Percentiles rank a stretch among this genome's conserved stretches.
Conservation (phyloP, 2,797 vertebrate genomes). For the Aeoliscus strigatus region DNA sequence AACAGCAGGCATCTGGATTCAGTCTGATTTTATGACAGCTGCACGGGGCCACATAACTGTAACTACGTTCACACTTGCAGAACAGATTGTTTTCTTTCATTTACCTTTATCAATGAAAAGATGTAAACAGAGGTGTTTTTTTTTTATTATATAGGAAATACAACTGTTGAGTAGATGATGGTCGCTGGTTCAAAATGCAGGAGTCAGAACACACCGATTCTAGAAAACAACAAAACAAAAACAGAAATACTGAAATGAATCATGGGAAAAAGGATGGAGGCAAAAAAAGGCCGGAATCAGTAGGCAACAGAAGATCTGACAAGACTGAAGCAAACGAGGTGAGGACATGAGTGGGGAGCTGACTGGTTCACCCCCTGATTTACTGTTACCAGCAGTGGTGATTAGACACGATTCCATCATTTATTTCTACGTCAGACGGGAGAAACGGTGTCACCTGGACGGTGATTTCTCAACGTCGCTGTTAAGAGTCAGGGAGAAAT, state of each 20-base stretch:
- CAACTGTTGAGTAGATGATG: too few relatives aligned
- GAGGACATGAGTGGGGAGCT: too few relatives aligned
- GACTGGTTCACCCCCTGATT: not conserved
- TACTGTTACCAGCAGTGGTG: not conserved
- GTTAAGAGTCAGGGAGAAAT: conserved; percentile 6
- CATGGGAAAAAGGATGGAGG: too few relatives aligned
- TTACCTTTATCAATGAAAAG: conserved; percentile 4
- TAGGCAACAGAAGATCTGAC: too few relatives aligned
- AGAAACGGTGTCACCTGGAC: not conserved
- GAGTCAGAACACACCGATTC: too few relatives aligned
- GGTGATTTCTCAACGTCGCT: conserved; percentile 1
- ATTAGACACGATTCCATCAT: not conserved
- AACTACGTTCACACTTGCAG: not conserved
- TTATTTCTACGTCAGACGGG: conserved; percentile 1
- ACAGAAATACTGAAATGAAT: too few relatives aligned
- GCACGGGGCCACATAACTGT: not conserved
- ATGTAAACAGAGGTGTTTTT: not conserved
- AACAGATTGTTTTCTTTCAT: not conserved
- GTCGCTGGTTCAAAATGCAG: too few relatives aligned
- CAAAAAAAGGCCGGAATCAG: too few relatives aligned
- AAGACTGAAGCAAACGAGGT: too few relatives aligned
- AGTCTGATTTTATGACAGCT: not conserved
- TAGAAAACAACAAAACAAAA: too few relatives aligned
- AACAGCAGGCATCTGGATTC: conserved; percentile 6
- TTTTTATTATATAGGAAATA: too few relatives aligned